Conservation (phyloP, 2,888 invertebrate genomes). For the Erebia epiphron region DNA sequence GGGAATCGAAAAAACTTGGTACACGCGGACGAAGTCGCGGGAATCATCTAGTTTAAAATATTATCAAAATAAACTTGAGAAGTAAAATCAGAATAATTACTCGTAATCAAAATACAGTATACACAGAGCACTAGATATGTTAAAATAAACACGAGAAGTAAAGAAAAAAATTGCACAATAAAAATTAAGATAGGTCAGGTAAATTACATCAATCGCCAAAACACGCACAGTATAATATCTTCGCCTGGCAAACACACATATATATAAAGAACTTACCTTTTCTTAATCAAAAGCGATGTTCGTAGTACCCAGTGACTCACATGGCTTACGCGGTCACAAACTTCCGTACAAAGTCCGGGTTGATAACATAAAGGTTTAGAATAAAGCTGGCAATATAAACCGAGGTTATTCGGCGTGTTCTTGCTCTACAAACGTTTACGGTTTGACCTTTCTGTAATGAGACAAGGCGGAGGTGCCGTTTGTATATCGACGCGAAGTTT, state of each 20-base stretch:
- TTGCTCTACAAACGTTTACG: slow-evolving; percentile 5
- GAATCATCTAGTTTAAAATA: no score
- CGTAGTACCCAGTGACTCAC: not conserved
- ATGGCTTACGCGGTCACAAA: slow-evolving; percentile 4
- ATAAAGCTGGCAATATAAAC: not conserved
- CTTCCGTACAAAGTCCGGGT: slow-evolving; percentile 3
- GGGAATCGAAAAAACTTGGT: no score
- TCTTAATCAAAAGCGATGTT: slow-evolving; percentile 18
- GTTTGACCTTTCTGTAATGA: slow-evolving; percentile 27
- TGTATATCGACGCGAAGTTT: slow-evolving; percentile 34
- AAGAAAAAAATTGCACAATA: not conserved
- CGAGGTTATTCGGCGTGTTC: not conserved
- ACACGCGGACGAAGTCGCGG: no score
- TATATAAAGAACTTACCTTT: slow-evolving; percentile 16
- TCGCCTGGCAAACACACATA: not conserved
- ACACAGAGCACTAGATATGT: no score
- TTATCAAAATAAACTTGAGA: no score
- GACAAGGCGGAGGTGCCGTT: slow-evolving; percentile 25
- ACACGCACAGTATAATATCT: not conserved
- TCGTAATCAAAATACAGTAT: no score
- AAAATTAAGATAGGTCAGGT: no score
- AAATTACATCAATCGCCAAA: slow-evolving; percentile 9
- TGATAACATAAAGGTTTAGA: not conserved
- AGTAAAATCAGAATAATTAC: no score
- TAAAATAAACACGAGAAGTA: not conserved